Evolutionary conservation across 2,888 invertebrate genomes (phyloP).

Genomic region (Loripinus fragilis): DNA sequence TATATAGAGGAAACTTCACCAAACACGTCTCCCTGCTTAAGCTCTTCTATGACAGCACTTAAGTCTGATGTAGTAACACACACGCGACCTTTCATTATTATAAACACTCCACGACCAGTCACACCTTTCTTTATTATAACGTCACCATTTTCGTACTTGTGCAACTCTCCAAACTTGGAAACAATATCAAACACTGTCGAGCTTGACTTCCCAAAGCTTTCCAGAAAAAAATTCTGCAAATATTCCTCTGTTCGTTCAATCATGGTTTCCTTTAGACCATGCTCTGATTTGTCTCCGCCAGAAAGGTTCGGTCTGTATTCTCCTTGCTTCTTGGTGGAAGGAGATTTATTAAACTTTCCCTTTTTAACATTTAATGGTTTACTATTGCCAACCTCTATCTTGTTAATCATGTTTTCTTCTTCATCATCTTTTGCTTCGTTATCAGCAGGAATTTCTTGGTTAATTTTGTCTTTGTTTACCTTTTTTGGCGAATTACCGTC

Average conservation of each 20-base stretch:
- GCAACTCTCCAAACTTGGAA: constrained; percentile 7
- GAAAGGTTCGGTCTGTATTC: neutral
- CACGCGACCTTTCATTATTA: constrained; percentile 41
- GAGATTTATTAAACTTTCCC: neutral
- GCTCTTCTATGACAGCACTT: constrained; percentile 1
- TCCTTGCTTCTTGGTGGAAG: no score
- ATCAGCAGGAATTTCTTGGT: no score
- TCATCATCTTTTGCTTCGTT: neutral
- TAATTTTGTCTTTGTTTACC: neutral
- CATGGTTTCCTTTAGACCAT: neutral
- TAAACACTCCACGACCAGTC: constrained; percentile 24
- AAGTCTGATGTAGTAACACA: constrained; percentile 37
- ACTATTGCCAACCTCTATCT: no score
- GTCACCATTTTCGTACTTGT: neutral
- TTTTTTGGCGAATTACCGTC: constrained; percentile 2
- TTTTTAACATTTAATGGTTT: no score
- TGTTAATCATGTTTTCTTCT: no score
- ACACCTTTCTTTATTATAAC: constrained; percentile 28
- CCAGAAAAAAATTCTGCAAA: constrained; percentile 25
- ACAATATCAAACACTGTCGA: constrained; percentile 31
- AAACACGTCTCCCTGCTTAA: constrained; percentile 44
- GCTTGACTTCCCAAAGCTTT: constrained; percentile 23
- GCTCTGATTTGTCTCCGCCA: neutral
- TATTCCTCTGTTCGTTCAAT: constrained; percentile 16
- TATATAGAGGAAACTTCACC: constrained; percentile 54